A percentile compares a stretch with the other conserved stretches of the same genome.
Conservation (phyloP, 2,113 vertebrate genomes). For the Eulemur macaco region DNA sequence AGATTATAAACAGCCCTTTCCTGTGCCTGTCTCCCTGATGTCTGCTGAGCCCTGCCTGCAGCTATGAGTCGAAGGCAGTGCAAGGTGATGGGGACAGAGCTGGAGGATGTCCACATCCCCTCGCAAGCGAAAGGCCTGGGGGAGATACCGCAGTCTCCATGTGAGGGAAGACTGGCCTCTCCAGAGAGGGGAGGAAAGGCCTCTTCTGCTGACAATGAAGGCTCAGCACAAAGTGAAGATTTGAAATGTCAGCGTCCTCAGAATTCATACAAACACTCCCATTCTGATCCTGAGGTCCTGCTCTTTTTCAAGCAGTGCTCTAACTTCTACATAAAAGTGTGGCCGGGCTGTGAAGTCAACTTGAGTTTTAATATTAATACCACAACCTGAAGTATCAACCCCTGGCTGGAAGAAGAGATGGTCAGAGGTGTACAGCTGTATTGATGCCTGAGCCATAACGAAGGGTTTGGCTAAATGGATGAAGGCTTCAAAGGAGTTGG, state of each 20-base stretch:
- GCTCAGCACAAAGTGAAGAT: not conserved
- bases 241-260: not conserved
- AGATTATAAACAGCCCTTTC: not conserved
- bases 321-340: not conserved
- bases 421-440: not conserved
- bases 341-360: not conserved
- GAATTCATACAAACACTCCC: not conserved
- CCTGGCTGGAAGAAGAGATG: not conserved
- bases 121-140: not conserved
- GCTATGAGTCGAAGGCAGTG: not conserved
- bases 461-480: not conserved
- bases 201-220: not conserved
- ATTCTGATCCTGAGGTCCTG: not conserved
- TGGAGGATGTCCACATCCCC: not conserved
- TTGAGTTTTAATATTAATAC: not conserved
- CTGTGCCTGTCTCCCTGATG: not conserved
- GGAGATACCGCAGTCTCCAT: not conserved
- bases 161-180: not conserved
- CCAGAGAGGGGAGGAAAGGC: not conserved
- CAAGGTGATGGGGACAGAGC: not conserved
- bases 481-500: not conserved
- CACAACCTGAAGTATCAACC: not conserved
- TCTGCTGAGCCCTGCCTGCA: not conserved
- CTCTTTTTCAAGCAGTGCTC: not conserved
- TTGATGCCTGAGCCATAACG: not conserved